Evolutionary conservation across 1,140 invertebrate genomes (phyloP).

Genomic region (Planococcus citri): DNA sequence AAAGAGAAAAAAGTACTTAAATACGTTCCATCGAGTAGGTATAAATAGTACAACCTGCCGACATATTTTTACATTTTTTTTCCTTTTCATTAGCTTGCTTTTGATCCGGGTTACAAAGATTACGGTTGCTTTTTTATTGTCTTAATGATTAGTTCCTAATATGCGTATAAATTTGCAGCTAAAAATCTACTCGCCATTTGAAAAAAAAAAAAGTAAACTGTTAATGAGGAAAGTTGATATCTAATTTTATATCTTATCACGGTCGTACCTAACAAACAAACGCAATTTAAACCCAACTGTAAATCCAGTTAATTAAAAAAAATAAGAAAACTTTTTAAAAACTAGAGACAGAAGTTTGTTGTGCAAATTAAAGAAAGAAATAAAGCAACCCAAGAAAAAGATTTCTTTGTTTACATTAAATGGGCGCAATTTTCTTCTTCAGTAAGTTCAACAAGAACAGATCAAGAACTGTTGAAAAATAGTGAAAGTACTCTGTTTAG

Average conservation of each 20-base stretch:
- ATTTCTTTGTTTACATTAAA: constrained; percentile 21
- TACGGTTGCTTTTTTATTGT: not conserved
- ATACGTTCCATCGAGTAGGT: no score
- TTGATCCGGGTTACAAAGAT: not conserved
- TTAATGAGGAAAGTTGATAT: constrained; percentile 13
- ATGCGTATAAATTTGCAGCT: constrained; percentile 6
- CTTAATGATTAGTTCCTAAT: not conserved
- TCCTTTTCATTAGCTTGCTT: not conserved
- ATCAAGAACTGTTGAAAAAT: constrained; percentile 17
- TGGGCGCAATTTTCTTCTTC: constrained; percentile 17
- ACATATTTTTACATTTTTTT: not conserved
- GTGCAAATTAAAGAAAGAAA: constrained; percentile 17
- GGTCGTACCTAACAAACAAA: constrained; percentile 10
- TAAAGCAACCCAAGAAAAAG: constrained; percentile 11
- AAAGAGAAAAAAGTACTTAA: no score
- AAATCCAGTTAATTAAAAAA: constrained; percentile 20
- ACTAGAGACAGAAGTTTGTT: constrained; percentile 17
- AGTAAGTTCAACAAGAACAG: constrained; percentile 1
- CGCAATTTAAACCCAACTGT: constrained; percentile 7
- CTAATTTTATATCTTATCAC: constrained; percentile 14
- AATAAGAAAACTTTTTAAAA: not conserved
- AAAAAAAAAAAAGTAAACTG: constrained; percentile 8
- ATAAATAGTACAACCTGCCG: no score
- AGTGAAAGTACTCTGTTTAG: not conserved
- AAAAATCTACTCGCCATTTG: not conserved